phyloP scores from a whole-genome alignment of 1,140 invertebrate genomes.

The Hormaphis cornu region DNA sequence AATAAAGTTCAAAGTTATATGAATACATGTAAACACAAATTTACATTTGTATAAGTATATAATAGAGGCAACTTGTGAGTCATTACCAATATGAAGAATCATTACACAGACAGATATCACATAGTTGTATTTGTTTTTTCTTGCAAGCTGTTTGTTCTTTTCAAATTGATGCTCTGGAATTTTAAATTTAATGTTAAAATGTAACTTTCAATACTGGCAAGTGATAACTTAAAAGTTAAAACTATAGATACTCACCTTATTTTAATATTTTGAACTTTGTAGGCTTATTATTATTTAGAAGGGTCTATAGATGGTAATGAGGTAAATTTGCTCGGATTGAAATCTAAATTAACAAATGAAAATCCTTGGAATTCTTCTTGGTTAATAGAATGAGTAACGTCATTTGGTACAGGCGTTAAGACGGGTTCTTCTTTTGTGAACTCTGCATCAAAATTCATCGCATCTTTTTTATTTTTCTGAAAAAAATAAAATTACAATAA shows the following conservation, averaged over 20 bases:
- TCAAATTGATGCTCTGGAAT: background rate
- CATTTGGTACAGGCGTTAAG: slow-evolving; percentile 83
- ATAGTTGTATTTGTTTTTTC: background rate
- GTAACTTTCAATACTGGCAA: background rate
- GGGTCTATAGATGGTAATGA: slow-evolving; percentile 33
- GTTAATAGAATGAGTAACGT: slow-evolving; percentile 87
- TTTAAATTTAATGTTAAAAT: background rate
- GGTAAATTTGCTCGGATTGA: slow-evolving; percentile 53
- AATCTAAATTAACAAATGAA: slow-evolving; percentile 92
- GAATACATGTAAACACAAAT: background rate
- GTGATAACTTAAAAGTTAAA: background rate
- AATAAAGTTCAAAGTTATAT: background rate
- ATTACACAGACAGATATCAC: slow-evolving; percentile 6
- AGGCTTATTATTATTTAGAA: background rate
- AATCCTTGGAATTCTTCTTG: slow-evolving; percentile 97
- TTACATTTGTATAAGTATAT: background rate
- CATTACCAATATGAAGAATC: background rate
- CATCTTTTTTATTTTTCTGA: slow-evolving; percentile 95
- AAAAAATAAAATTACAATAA: slow-evolving; percentile 38
- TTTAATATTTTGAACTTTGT: background rate
- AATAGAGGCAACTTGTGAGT: slow-evolving; percentile 8
- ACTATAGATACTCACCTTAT: background rate
- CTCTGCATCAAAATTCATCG: slow-evolving; percentile 97
- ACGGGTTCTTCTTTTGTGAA: slow-evolving; percentile 97
- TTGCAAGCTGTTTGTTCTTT: background rate